Percentiles rank a stretch among this genome's conserved stretches.
Evolutionary conservation across 2,113 vertebrate genomes (phyloP).

Genomic region (Datnioides undecimradiatus): DNA sequence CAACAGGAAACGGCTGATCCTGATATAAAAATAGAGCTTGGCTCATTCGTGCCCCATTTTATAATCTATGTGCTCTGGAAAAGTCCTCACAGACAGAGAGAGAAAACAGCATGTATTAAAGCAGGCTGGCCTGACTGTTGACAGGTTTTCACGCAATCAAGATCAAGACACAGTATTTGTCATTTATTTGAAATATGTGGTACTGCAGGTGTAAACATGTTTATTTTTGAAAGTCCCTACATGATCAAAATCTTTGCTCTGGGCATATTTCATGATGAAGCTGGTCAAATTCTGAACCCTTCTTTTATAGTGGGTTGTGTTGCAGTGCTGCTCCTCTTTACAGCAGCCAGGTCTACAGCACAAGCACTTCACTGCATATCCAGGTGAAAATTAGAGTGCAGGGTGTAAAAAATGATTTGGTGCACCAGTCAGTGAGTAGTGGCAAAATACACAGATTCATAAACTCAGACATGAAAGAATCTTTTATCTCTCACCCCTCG

Average conservation of each 20-base stretch:
- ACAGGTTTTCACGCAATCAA: constrained; percentile 28
- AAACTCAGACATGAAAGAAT: background rate
- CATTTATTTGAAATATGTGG: constrained; percentile 7
- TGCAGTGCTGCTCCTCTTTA: background rate
- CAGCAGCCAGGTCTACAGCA: background rate
- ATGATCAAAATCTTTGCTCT: background rate
- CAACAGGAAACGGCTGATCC: constrained; percentile 72
- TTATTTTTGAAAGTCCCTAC: background rate
- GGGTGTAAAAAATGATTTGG: background rate
- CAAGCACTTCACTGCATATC: background rate
- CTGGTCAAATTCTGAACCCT: background rate
- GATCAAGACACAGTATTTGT: background rate
- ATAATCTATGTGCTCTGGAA: constrained; percentile 76
- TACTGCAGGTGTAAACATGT: background rate
- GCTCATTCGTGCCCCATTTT: constrained; percentile 79
- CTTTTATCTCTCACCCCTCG: background rate
- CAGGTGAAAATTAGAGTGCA: background rate
- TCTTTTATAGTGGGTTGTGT: background rate
- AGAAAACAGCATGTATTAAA: constrained; percentile 3
- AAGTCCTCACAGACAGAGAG: constrained; percentile 64
- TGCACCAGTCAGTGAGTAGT: background rate
- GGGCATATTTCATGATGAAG: background rate
- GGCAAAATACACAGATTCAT: background rate
- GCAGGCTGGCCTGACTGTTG: constrained; percentile 27
- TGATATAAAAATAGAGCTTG: constrained; percentile 78